Evolutionary conservation across 2,113 vertebrate genomes (phyloP), one percentile per base, ranked within the genome.

Genomic region (Paramormyrops kingsleyae): DNA sequence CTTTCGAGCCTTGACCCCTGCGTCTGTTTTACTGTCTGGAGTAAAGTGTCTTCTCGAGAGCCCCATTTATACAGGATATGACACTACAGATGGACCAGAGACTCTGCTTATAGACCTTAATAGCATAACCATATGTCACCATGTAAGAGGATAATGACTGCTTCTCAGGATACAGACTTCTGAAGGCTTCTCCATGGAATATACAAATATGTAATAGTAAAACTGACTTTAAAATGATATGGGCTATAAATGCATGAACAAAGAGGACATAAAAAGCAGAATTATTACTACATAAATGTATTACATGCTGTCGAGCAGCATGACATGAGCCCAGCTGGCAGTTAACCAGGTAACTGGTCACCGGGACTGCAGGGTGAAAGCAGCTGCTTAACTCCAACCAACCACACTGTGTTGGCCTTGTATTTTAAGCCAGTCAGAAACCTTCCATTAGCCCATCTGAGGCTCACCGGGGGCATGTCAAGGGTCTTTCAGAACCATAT

Each of bases 401-500:
- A 42, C 13, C 13, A 15, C 31, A 80, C 74, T 42, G 74, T 35
- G 31, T 80, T 42, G 74, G 74, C 74, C 35, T 35, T 80, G 35
- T 80, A 42, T 42, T 80, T 42, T 80, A 7, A 80, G 74, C 74
- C 74, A 80, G 13, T 80, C 35, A 80, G 74, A 42, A 80, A 17
- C 74, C 31, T 80, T 42, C 31, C 35, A 42, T 42, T 80, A 80
- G 74, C 35, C 31, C 74, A 80, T 39, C 31, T 42, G 74, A 80
- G 35, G 35, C 74, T 39, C 74, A 80, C 17, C 15, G 15, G 35
- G 74, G 15, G 35, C 35, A 19, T 35, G 74, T 80, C 74, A 42
- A 42, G 74, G 74, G 74, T 80, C 74, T 80, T 80, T 80, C 74
- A 39, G 74, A 80, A 80, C 13, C 74, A 80, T 80, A 80, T 80